These are phyloP conservation scores for Parazoanthus atlanticus DNA, from an alignment of 92 coral and sea anemone species.

Conservation along the genomic window DNA sequence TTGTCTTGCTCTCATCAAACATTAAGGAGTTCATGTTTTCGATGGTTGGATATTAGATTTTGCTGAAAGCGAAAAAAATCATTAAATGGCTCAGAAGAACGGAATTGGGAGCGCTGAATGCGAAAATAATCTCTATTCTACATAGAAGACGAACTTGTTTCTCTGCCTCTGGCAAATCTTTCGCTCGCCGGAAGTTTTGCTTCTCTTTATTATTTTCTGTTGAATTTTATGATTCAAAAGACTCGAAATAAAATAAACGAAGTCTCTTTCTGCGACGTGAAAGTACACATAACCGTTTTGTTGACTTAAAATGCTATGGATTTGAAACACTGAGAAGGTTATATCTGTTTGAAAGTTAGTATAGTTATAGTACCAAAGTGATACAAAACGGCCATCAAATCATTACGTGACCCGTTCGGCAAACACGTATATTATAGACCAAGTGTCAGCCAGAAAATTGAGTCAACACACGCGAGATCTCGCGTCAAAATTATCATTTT, in stretches of 20 bases:
- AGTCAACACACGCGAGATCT: constrained; percentile 24
- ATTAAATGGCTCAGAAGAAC: background rate
- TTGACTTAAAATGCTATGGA: background rate
- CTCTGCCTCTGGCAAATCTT: background rate
- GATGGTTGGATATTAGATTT: background rate
- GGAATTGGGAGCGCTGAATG: background rate
- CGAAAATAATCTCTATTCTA: background rate
- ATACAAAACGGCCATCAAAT: constrained; percentile 1
- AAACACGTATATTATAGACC: background rate
- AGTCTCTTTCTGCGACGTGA: background rate
- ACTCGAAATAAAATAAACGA: background rate
- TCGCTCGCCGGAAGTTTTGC: constrained; percentile 6
- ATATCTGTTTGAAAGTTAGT: background rate
- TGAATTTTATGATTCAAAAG: background rate
- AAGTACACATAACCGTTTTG: background rate
- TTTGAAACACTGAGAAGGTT: background rate
- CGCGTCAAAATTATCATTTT: background rate
- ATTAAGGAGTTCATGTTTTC: constrained; percentile 1
- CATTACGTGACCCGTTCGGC: constrained; percentile 31
- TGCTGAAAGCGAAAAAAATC: background rate
- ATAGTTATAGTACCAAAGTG: background rate
- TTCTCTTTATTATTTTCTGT: background rate
- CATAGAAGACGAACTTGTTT: background rate
- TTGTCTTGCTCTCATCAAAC: background rate
- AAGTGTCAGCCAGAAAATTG: constrained; percentile 11